Evolutionary conservation across 2,888 invertebrate species (phyloP).

Genomic region (Onchidella celtica): DNA sequence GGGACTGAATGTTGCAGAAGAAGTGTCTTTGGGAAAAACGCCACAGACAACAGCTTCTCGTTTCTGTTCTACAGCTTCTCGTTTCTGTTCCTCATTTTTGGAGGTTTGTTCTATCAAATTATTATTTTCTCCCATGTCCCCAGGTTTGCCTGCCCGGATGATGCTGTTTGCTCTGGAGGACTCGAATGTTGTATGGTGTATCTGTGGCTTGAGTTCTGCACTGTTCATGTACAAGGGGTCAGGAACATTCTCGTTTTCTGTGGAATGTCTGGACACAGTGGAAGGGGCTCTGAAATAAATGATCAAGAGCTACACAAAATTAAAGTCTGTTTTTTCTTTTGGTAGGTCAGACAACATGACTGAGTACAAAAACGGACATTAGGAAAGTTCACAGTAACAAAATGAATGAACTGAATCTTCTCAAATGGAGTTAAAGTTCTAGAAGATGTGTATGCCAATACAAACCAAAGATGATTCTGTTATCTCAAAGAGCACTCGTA

Average conservation of each 20-base stretch:
- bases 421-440: too few species aligned
- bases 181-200: constrained; percentile 28
- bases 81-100: background rate
- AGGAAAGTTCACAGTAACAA: too few species aligned
- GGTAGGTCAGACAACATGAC: too few species aligned
- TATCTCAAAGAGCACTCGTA: too few species aligned
- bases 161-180: constrained; percentile 15
- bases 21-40: background rate
- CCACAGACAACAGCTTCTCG: too few species aligned
- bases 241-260: constrained; percentile 27
- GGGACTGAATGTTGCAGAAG: background rate
- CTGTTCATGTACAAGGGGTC: constrained; percentile 51
- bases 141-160: constrained; percentile 37
- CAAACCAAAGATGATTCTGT: too few species aligned
- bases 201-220: constrained; percentile 40
- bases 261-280: constrained; percentile 22
- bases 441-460: too few species aligned
- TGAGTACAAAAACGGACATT: too few species aligned
- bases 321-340: too few species aligned
- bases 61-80: background rate
- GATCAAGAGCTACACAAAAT: too few species aligned
- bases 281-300: constrained; percentile 40
- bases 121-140: constrained; percentile 43
- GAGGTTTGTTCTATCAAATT: constrained; percentile 36
- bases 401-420: too few species aligned